Percentiles rank a stretch among this genome's conserved stretches.
Evolutionary conservation across 92 coral and sea anemone species (phyloP).

Genomic region (Zoanthus sansibaricus): DNA sequence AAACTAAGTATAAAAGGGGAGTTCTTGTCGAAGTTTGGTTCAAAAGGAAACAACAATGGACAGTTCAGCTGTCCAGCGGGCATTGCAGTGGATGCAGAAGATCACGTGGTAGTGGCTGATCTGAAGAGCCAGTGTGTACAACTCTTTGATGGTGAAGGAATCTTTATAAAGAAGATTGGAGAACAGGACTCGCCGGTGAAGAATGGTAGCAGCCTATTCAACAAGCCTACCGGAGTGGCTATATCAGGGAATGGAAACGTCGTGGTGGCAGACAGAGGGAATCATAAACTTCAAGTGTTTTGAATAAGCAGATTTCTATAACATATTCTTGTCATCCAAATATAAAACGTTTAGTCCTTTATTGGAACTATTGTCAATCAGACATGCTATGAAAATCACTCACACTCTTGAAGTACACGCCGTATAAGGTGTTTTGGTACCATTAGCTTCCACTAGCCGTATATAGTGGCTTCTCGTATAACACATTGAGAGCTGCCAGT

Average conservation of each 20-base stretch:
- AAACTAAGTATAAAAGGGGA: conserved; percentile 70
- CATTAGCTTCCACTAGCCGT: too few species aligned
- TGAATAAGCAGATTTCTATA: background rate
- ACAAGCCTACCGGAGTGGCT: conserved; percentile 84
- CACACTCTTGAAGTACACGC: too few species aligned
- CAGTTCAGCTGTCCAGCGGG: conserved; percentile 95
- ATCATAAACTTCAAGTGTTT: conserved; percentile 75
- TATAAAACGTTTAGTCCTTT: too few species aligned
- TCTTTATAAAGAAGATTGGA: conserved; percentile 76
- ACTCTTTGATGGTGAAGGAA: conserved; percentile 74
- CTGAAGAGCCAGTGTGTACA: conserved; percentile 80
- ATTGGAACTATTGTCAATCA: too few species aligned
- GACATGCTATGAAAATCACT: too few species aligned
- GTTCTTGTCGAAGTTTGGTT: conserved; percentile 78
- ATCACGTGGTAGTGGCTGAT: conserved; percentile 90
- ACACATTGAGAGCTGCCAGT: too few species aligned
- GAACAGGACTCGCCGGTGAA: conserved; percentile 62
- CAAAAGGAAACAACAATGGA: conserved; percentile 76
- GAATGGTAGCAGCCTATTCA: conserved; percentile 60
- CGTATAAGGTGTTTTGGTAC: too few species aligned
- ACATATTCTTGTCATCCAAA: too few species aligned
- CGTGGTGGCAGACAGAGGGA: conserved; percentile 85
- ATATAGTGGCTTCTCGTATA: too few species aligned
- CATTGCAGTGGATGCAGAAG: conserved; percentile 83
- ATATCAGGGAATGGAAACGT: conserved; percentile 80